Percentiles rank a stretch among this genome's conserved stretches.
Evolutionary conservation across 2,113 vertebrate species (phyloP).

Genomic region (Indicator indicator): DNA sequence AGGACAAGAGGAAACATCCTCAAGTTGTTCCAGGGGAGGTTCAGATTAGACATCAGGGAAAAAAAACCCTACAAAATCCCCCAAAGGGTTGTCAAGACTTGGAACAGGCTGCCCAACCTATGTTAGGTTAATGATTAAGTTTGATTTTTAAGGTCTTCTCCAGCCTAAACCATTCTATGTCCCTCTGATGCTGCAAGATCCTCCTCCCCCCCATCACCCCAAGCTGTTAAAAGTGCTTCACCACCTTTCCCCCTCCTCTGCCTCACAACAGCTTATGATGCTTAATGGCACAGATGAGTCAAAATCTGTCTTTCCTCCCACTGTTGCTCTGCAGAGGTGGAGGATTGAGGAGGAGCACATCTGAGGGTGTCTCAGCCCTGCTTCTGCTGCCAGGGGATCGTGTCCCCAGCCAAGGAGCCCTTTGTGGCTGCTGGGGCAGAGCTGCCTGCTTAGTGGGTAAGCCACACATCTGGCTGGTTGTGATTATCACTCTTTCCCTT

Average conservation of each 20-base stretch:
- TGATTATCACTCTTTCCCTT: background rate
- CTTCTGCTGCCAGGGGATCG: background rate
- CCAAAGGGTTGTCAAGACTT: no score
- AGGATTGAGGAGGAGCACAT: background rate
- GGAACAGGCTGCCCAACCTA: no score
- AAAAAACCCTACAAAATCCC: no score
- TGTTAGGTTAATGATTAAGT: no score
- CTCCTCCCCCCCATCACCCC: no score
- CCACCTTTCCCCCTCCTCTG: background rate
- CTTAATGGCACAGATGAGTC: no score
- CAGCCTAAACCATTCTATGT: no score
- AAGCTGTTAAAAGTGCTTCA: background rate
- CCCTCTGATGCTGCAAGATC: background rate
- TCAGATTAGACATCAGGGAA: no score
- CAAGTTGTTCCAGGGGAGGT: no score
- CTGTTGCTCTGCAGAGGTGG: fast-evolving
- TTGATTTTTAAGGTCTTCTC: no score
- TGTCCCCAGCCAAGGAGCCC: background rate
- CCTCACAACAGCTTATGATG: fast-evolving
- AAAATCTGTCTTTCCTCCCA: background rate
- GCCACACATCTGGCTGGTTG: background rate
- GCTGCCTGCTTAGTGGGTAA: background rate
- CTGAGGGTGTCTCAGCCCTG: background rate
- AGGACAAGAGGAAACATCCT: no score
- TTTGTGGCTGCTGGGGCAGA: background rate